These are phyloP conservation scores for Heliconius cydno DNA, from an alignment of 2,888 invertebrate genomes.

Conservation along the genomic window DNA sequence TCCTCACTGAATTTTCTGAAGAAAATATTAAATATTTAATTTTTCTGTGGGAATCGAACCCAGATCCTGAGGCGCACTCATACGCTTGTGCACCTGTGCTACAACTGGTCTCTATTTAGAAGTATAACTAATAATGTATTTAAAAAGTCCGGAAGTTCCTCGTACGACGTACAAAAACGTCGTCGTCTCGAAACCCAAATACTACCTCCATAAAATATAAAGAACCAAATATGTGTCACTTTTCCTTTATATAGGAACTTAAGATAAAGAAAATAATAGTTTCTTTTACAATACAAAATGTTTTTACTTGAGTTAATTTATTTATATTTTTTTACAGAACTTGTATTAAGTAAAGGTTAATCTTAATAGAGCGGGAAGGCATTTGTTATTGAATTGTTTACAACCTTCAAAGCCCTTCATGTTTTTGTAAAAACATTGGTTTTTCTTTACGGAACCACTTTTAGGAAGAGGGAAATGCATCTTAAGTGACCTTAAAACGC, in stretches of 20 bases:
- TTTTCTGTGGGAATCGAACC: background rate
- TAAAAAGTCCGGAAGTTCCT: background rate
- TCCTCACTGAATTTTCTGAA: too few species aligned
- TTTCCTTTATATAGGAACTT: background rate
- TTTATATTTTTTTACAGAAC: conserved; percentile 1
- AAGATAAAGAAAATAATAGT: background rate
- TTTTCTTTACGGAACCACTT: conserved; percentile 61
- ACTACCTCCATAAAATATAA: background rate
- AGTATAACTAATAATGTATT: background rate
- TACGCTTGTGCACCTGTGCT: too few species aligned
- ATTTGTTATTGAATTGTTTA: conserved; percentile 58
- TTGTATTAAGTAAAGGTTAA: conserved; percentile 27
- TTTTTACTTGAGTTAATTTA: conserved; percentile 1
- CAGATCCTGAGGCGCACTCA: background rate
- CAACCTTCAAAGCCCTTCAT: conserved; percentile 61
- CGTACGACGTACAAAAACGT: too few species aligned
- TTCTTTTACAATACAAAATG: conserved; percentile 5
- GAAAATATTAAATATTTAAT: background rate
- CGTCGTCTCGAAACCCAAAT: background rate
- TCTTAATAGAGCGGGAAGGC: conserved; percentile 55
- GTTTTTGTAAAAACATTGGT: conserved; percentile 51
- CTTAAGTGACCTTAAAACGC: conserved; percentile 50
- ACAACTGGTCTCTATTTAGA: too few species aligned
- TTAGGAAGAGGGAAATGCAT: conserved; percentile 59
- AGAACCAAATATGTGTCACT: background rate